Percentiles rank a stretch among this genome's conserved stretches.
phyloP scores from a whole-genome alignment of 2,113 vertebrate genomes.

The Anthoscopus minutus region DNA sequence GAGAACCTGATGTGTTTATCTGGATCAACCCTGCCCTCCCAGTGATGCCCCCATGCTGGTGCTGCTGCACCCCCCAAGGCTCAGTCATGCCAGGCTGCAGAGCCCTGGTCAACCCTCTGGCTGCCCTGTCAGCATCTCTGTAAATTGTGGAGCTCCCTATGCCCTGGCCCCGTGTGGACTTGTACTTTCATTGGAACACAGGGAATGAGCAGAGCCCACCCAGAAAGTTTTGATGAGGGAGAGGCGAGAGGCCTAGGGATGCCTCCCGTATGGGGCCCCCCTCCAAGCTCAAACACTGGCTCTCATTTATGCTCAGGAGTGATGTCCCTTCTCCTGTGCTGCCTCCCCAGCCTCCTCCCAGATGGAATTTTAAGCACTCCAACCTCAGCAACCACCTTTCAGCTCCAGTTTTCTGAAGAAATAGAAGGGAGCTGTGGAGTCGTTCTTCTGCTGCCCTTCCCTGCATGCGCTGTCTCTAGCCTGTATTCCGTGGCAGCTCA shows the following conservation, averaged over 20 bases:
- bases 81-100: background rate
- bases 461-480: background rate
- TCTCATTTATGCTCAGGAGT: background rate
- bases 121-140: background rate
- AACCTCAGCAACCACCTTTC: constrained; percentile 51
- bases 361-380: constrained; percentile 64
- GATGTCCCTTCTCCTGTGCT: background rate
- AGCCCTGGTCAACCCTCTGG: background rate
- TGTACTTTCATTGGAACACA: background rate
- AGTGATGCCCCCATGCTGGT: background rate
- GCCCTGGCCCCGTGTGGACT: background rate
- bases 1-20: background rate
- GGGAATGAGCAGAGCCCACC: constrained; percentile 23
- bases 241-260: constrained; percentile 35
- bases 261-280: background rate
- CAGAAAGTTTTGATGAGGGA: background rate
- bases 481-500: background rate
- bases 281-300: background rate
- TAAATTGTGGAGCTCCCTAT: background rate
- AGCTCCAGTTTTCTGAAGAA: constrained; percentile 37
- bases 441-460: background rate
- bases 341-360: constrained; percentile 29
- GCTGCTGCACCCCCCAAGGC: background rate
- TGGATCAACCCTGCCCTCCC: background rate
- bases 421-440: background rate